A percentile compares a stretch with the other conserved stretches of the same genome.
Conservation (phyloP, 1,140 invertebrate genomes). For the Drosophila takahashii region DNA sequence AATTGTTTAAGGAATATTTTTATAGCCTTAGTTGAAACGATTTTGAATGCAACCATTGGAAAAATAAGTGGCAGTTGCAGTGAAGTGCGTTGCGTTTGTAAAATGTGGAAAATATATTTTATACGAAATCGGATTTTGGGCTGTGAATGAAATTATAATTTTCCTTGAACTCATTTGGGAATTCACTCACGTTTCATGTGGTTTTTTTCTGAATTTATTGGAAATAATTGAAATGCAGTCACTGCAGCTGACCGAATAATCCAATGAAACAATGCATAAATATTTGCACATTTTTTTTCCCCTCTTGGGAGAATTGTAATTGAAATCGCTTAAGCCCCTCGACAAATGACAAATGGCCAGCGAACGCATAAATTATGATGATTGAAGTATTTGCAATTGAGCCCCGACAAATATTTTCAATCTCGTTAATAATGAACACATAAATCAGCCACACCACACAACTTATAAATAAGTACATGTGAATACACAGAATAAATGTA, state of each 20-base stretch:
- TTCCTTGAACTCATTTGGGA: slow-evolving; percentile 3
- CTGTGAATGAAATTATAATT: slow-evolving; percentile 30
- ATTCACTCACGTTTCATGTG: not conserved
- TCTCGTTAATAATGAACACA: slow-evolving; percentile 58
- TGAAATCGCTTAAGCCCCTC: slow-evolving; percentile 9
- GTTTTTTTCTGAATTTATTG: slow-evolving; percentile 4
- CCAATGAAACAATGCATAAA: slow-evolving; percentile 36
- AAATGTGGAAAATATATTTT: slow-evolving; percentile 16
- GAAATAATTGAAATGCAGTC: slow-evolving; percentile 11
- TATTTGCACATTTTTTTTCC: not conserved
- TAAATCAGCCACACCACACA: slow-evolving; percentile 23
- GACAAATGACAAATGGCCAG: slow-evolving; percentile 31
- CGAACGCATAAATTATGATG: slow-evolving; percentile 43
- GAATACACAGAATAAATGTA: slow-evolving; percentile 22
- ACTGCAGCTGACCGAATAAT: slow-evolving; percentile 21
- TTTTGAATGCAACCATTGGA: slow-evolving; percentile 29
- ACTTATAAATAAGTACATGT: slow-evolving; percentile 4
- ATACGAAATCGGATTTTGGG: slow-evolving; percentile 25
- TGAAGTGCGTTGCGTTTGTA: slow-evolving; percentile 5
- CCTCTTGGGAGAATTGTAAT: slow-evolving; percentile 7
- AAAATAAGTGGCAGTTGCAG: slow-evolving; percentile 24
- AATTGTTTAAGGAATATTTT: slow-evolving; percentile 20
- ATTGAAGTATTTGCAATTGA: slow-evolving; percentile 73
- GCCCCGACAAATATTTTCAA: slow-evolving; percentile 77
- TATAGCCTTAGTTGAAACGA: slow-evolving; percentile 16